Evolutionary conservation across 2,113 vertebrate genomes (phyloP), one percentile per base, ranked within the genome.

Genomic region (Pterocles burchelli): DNA sequence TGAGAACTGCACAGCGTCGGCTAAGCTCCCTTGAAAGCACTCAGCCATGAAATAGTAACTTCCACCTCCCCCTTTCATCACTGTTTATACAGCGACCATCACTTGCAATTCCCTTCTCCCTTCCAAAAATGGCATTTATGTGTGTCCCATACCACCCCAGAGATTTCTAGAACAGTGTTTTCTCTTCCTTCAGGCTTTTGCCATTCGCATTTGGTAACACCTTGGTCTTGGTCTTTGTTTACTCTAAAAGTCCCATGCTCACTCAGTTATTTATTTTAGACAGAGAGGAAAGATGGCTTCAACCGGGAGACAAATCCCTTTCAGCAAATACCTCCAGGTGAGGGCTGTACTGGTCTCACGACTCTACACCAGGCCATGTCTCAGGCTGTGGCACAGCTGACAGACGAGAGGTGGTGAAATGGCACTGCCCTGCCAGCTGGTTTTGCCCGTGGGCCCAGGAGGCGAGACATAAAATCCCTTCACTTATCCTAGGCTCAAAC

Each of bases 401-500:
- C 43, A 58, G 76, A 46, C 8, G 13, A 91, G 59, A 74, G 11
- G n/a, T 12, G 28, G n/a, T 3, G 7, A 78, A 93, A 89, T 11
- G 0, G 0, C 48, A 12, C 25, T 51, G 74, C 18, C 25, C 28
- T 1, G 1, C 20, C 2, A 8, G 79, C 36, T 45, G 58, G 28
- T 36, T 84, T 81, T 74, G 61, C 55, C 67, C 0, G 0, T 0
- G 1, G 61, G 63, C 25, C 48, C 21, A 26, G 49, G 28, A 85
- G 46, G n/a, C 25, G 68, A 83, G 83, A 73, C 7, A 17, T 34
- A 29, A 89, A 92, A 85, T 43, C 36, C n/a, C 38, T 58, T 59
- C 5, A 33, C 25, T 93, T 58, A 68, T 46, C 45, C 85, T 77
- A 13, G 46, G 24, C 66, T 83, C 49, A 90, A 43, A 13, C 41